Evolutionary conservation across 2,888 invertebrate genomes (phyloP).

Genomic region (Autographa pulchrina): DNA sequence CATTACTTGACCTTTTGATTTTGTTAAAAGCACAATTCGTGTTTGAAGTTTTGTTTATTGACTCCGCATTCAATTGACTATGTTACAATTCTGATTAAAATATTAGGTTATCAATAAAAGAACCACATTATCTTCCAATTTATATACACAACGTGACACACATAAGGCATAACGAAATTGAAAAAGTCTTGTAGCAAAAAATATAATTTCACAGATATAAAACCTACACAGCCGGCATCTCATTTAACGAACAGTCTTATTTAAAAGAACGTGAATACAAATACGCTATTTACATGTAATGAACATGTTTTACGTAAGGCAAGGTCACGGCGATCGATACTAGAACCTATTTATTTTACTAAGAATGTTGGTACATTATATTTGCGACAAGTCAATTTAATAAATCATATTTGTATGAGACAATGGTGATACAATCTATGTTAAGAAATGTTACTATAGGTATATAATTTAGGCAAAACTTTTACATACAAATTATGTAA

Average conservation of each 20-base stretch:
- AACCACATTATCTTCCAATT: background rate
- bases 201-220: background rate
- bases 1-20: too few species aligned
- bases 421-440: background rate
- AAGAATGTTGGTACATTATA: conserved; percentile 31
- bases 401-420: conserved; percentile 3
- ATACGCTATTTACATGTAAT: conserved; percentile 36
- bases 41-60: too few species aligned
- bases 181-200: background rate
- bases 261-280: conserved; percentile 30
- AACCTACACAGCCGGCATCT: background rate
- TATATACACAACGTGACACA: background rate
- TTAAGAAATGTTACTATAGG: background rate
- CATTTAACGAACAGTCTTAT: background rate
- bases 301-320: conserved; percentile 33
- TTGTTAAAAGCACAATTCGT: too few species aligned
- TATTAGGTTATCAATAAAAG: too few species aligned
- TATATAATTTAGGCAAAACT: background rate
- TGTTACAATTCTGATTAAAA: too few species aligned
- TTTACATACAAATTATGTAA: too few species aligned
- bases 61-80: too few species aligned
- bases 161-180: background rate
- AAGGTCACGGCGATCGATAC: conserved; percentile 48
- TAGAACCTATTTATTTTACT: conserved; percentile 19
- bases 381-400: conserved; percentile 36